Evolutionary conservation across 2,113 vertebrate genomes (phyloP).

Genomic region (Diadophis punctatus): DNA sequence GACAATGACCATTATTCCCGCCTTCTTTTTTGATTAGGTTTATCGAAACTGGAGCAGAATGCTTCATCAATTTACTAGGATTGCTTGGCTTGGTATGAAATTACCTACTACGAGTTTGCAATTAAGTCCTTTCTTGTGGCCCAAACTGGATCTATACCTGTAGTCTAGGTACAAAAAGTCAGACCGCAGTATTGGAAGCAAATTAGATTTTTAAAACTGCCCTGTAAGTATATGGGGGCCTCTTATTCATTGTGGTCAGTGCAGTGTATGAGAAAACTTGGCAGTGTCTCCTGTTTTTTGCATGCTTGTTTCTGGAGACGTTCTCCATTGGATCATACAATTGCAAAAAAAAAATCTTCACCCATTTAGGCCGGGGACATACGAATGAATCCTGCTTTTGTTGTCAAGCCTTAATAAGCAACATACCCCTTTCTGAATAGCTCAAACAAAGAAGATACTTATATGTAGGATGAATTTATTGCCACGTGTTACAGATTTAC

Average conservation of each 20-base stretch:
- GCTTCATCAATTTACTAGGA: neutral
- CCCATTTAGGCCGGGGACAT: neutral
- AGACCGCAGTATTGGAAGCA: neutral
- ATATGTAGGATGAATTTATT: neutral
- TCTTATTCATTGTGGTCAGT: neutral
- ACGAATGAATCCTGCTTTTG: neutral
- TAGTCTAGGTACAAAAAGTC: neutral
- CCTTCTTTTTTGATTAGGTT: neutral
- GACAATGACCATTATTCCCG: neutral
- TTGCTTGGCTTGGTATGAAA: neutral
- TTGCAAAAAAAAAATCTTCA: neutral
- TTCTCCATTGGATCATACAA: neutral
- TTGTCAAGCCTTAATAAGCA: neutral
- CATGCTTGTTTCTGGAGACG: neutral
- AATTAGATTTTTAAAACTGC: neutral
- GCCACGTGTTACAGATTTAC: neutral
- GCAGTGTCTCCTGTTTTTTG: neutral
- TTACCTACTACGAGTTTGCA: neutral
- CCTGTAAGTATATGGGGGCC: neutral
- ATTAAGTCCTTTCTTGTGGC: neutral
- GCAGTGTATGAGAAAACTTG: neutral
- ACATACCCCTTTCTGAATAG: neutral
- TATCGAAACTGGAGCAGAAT: neutral
- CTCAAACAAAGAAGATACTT: neutral
- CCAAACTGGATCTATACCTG: neutral